These are phyloP conservation scores for Parochlus steinenii DNA, from an alignment of 2,888 invertebrate genomes.

Conservation along the genomic window DNA sequence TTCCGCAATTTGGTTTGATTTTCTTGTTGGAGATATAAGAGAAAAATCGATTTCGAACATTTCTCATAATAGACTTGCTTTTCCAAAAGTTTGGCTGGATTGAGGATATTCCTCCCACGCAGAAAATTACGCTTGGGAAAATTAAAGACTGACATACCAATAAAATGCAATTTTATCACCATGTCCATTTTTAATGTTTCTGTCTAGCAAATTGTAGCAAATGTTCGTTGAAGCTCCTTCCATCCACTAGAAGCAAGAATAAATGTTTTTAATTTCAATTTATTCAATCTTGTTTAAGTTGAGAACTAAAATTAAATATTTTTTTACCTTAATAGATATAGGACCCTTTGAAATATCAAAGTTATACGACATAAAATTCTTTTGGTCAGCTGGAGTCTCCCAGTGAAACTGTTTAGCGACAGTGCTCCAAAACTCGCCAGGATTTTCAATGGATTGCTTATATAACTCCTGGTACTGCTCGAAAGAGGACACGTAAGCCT, in stretches of 20 bases:
- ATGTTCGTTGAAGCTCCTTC: constrained; percentile 89
- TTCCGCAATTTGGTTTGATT: too few species aligned
- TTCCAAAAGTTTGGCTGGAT: too few species aligned
- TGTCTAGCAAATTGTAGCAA: constrained; percentile 87
- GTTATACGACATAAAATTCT: constrained; percentile 75
- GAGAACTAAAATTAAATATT: too few species aligned
- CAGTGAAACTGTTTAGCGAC: constrained; percentile 89
- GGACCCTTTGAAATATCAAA: constrained; percentile 80
- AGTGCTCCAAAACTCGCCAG: constrained; percentile 83
- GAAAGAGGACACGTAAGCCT: constrained; percentile 49
- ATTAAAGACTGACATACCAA: constrained; percentile 51
- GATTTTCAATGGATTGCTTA: constrained; percentile 69
- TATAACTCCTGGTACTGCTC: constrained; percentile 71
- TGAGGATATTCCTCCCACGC: constrained; percentile 1
- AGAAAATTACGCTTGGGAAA: neutral
- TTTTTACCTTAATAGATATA: constrained; percentile 68
- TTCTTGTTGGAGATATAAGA: too few species aligned
- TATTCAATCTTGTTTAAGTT: too few species aligned
- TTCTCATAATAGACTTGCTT: too few species aligned
- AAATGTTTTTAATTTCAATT: too few species aligned
- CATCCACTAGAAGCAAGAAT: too few species aligned
- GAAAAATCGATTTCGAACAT: too few species aligned
- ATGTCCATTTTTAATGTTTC: constrained; percentile 72
- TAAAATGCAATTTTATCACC: constrained; percentile 87
- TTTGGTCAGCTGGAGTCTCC: constrained; percentile 58